Percentiles rank a stretch among this genome's conserved stretches.
These are phyloP conservation scores for Globodera ellingtonae DNA, from an alignment of 1,140 invertebrate species.

Conservation along the genomic window DNA sequence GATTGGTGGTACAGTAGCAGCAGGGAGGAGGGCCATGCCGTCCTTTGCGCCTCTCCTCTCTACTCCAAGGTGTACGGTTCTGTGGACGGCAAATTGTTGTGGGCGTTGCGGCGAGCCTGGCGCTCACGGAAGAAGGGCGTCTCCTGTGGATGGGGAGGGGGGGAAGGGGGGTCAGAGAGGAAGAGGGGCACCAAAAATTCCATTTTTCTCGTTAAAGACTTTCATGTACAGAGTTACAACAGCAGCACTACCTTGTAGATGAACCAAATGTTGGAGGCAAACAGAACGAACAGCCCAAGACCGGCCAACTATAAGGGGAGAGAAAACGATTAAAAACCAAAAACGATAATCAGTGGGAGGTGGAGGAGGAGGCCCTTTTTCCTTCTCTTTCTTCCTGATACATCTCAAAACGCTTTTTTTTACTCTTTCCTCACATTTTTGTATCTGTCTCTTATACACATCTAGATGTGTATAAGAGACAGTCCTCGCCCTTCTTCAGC, in stretches of 20 bases:
- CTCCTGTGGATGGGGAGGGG: conserved; percentile 13
- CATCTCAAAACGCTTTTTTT: no score
- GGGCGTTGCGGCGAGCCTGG: conserved; percentile 22
- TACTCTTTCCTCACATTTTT: conserved; percentile 2
- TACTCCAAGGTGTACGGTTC: conserved; percentile 42
- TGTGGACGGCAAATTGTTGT: conserved; percentile 30
- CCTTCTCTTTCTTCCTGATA: neutral
- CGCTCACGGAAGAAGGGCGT: conserved; percentile 47
- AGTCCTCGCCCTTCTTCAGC: conserved; percentile 2
- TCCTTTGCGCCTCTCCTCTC: no score
- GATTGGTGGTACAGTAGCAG: conserved; percentile 4
- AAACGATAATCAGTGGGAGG: neutral
- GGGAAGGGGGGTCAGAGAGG: no score
- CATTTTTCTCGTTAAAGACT: no score
- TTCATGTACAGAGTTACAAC: no score
- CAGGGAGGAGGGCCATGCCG: no score
- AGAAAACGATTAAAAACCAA: conserved; percentile 21
- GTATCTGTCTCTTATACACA: no score
- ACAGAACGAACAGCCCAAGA: conserved; percentile 47
- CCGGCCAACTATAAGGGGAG: conserved; percentile 50
- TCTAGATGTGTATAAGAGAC: no score
- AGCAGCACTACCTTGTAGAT: conserved; percentile 38
- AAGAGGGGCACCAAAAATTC: no score
- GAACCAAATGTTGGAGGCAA: conserved; percentile 54
- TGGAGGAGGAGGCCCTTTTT: no score